Conservation (phyloP, 2,888 invertebrate species). For the Acleris sparsana region DNA sequence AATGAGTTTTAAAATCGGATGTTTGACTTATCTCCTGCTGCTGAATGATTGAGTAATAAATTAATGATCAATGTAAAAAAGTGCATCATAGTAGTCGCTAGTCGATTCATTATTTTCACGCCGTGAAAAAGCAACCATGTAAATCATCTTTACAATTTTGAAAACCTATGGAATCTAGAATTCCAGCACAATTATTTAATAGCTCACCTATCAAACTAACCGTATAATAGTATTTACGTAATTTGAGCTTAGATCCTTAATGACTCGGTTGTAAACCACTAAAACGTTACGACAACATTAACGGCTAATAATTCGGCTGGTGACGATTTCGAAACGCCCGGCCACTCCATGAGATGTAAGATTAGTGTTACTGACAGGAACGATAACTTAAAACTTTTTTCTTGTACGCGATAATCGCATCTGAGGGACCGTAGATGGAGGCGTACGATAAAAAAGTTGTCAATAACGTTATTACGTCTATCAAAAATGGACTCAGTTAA, state of each 20-base stretch:
- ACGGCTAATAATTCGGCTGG: conserved; percentile 71
- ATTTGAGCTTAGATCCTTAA: conserved; percentile 67
- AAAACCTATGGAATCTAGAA: too few species aligned
- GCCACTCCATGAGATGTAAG: conserved; percentile 69
- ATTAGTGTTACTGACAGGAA: conserved; percentile 67
- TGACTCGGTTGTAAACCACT: conserved; percentile 63
- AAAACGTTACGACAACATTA: conserved; percentile 69
- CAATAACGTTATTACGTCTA: conserved; percentile 72
- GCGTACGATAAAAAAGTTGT: conserved; percentile 69
- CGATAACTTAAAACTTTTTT: conserved; percentile 73
- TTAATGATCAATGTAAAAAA: too few species aligned
- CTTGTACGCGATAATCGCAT: conserved; percentile 66
- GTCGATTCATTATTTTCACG: too few species aligned
- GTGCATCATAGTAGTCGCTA: too few species aligned
- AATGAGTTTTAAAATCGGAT: too few species aligned
- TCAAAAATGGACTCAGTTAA: conserved; percentile 65
- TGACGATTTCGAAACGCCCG: conserved; percentile 71
- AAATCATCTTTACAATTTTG: neutral
- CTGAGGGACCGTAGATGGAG: conserved; percentile 59
- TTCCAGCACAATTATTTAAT: conserved; percentile 15
- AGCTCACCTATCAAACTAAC: conserved; percentile 33
- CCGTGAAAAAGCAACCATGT: neutral
- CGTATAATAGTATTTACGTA: conserved; percentile 46
- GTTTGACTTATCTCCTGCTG: too few species aligned
- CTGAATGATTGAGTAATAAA: too few species aligned